A percentile compares a stretch with the other conserved stretches of the same genome.
Evolutionary conservation across 2,797 vertebrate genomes (phyloP).

Genomic region (Chelon auratus): DNA sequence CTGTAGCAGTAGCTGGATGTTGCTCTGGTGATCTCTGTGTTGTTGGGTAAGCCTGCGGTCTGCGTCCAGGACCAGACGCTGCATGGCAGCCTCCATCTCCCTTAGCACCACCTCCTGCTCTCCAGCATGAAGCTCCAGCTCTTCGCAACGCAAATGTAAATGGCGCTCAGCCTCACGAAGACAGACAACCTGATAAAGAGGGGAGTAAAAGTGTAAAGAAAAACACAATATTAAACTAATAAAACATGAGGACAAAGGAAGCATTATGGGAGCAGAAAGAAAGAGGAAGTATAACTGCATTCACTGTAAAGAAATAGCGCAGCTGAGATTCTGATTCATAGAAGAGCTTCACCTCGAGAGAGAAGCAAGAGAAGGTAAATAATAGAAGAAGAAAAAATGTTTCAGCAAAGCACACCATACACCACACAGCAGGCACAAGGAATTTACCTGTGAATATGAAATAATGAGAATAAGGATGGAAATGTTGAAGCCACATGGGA

Average conservation of each 20-base stretch:
- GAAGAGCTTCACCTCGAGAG: neutral
- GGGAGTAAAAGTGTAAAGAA: neutral
- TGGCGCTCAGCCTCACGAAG: slow-evolving; percentile 85
- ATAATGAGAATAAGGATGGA: neutral
- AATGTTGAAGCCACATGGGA: neutral
- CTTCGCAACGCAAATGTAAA: slow-evolving; percentile 85
- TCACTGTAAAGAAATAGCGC: slow-evolving; percentile 19
- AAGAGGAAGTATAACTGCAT: slow-evolving; percentile 3
- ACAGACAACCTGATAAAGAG: slow-evolving; percentile 84
- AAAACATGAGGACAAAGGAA: neutral
- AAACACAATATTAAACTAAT: neutral
- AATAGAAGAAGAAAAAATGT: neutral
- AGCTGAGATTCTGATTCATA: slow-evolving; percentile 26
- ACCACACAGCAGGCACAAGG: neutral
- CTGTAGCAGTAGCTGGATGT: slow-evolving; percentile 86
- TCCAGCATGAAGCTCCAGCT: slow-evolving; percentile 83
- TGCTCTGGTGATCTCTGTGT: slow-evolving; percentile 88
- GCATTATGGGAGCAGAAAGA: neutral
- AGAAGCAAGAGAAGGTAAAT: neutral
- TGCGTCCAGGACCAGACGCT: slow-evolving; percentile 85
- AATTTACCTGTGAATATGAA: neutral
- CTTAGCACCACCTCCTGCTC: slow-evolving; percentile 81
- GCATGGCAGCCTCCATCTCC: slow-evolving; percentile 85
- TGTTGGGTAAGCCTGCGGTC: slow-evolving; percentile 88
- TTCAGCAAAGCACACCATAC: neutral